Base-by-base conservation (phyloP, 1,140 invertebrate species). In the Pteromalus puparum region DNA sequence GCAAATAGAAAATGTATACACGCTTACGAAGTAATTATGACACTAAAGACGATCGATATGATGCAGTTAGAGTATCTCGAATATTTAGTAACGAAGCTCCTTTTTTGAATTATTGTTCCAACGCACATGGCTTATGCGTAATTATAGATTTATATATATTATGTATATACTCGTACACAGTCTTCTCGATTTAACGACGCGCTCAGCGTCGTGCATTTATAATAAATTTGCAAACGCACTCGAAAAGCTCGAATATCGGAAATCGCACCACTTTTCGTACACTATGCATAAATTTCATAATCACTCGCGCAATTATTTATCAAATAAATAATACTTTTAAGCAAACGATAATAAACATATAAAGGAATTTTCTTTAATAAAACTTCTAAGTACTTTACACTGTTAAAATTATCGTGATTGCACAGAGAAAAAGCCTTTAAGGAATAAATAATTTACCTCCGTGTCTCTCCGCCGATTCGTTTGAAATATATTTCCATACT, bases 161-260 rank as follows among this genome's bases (percentile, higher is more conserved):
- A 77, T 81, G 21, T 77, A 77, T 80, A 26, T 81, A 84, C 18
- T 81, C 21, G 53, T 85, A 81, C 83, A 85, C 83, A 85, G 83
- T 85, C 79, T 85, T 85, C 24, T 81, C 24, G 72, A 53, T 80
- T 81, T 68, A 76, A 80, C n/a, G 78, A 81, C 48, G 34, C 2
- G 6, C 53, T 3, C 65, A 61, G 28, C 28, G 76, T 84, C 75
- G 12, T 28, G 1, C 21, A 34, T 15, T 70, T 48, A 24, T 72
- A 15, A 46, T 46, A 67, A 30, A 74, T 38, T 30, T n/a, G 42
- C n/a, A 38, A 48, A 38, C 30, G 28, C 18, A 76, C 34, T 76
- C 26, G 48, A 34, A 81, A 75, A 85, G 72, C 26, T 85, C 34
- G 73, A 30, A 76, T 42, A 76, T 81, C 53, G 34, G 42, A 72